Conservation (phyloP, 2,113 vertebrate genomes). For the Dascyllus trimaculatus region DNA sequence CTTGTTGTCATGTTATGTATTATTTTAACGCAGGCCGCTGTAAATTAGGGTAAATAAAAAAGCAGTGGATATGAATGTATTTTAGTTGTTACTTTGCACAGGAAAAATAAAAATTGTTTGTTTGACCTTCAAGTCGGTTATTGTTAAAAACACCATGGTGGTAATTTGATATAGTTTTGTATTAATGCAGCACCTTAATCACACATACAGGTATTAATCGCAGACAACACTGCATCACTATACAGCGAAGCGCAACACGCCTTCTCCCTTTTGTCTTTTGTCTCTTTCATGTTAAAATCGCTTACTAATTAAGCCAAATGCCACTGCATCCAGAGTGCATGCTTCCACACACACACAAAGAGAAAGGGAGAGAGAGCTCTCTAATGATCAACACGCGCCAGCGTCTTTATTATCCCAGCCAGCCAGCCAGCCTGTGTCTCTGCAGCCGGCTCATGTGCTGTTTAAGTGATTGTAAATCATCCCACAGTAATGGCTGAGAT, state of each 20-base stretch:
- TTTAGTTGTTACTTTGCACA: not conserved
- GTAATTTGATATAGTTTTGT: not conserved
- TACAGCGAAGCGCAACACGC: constrained; percentile 39
- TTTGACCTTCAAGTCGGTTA: constrained; percentile 1
- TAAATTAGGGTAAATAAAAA: not conserved
- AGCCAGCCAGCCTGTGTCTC: constrained; percentile 65
- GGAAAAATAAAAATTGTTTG: not conserved
- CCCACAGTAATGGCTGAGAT: constrained; percentile 78
- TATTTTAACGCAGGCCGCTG: not conserved
- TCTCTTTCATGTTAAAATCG: constrained; percentile 69
- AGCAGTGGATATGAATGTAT: not conserved
- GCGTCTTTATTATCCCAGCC: constrained; percentile 78
- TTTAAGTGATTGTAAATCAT: constrained; percentile 84
- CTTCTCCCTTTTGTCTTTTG: constrained; percentile 66
- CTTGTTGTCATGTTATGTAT: not conserved
- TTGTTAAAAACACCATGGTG: not conserved
- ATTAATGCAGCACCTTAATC: constrained; percentile 2
- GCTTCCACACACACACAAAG: constrained; percentile 33
- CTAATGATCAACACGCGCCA: constrained; percentile 78
- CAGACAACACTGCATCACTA: constrained; percentile 24
- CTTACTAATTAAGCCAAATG: constrained; percentile 79
- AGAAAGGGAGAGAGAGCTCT: constrained; percentile 52
- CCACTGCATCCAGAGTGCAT: constrained; percentile 66
- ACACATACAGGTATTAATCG: constrained; percentile 25
- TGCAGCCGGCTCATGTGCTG: constrained; percentile 60